phyloP scores from a whole-genome alignment of 2,113 vertebrate species.

The Paedocypris sp. region DNA sequence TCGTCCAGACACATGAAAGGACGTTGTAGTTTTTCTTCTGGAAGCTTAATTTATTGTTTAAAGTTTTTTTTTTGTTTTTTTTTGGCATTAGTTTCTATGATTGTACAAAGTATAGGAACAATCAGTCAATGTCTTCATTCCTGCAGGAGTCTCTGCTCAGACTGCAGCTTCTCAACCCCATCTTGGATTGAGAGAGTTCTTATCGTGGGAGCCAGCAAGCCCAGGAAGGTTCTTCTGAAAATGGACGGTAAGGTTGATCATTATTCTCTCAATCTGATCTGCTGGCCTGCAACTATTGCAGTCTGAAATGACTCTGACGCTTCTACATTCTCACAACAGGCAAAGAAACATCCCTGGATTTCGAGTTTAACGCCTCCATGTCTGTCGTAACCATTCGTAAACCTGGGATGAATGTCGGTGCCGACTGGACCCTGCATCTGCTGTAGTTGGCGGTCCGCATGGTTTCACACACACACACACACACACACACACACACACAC shows the following conservation, averaged over 20 bases:
- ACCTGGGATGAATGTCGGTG: conserved; percentile 70
- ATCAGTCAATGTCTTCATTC: not conserved
- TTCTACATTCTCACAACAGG: conserved; percentile 46
- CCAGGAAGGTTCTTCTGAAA: conserved; percentile 61
- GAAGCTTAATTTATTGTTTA: not conserved
- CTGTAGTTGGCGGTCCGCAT: conserved; percentile 64
- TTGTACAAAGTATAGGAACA: not conserved
- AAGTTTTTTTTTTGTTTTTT: not conserved
- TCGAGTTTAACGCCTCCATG: conserved; percentile 69
- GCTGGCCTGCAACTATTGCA: not conserved
- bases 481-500: too few relatives aligned
- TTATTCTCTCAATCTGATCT: not conserved
- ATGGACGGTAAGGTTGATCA: conserved; percentile 52
- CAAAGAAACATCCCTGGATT: conserved; percentile 62
- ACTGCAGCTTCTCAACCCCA: conserved; percentile 59
- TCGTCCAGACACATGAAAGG: too few relatives aligned
- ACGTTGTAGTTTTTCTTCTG: too few relatives aligned
- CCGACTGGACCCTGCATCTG: conserved; percentile 69
- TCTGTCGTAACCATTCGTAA: conserved; percentile 75
- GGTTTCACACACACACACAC: too few relatives aligned
- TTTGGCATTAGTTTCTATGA: not conserved
- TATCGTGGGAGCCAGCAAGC: conserved; percentile 72
- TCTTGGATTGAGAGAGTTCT: conserved; percentile 76
- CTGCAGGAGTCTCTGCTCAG: conserved; percentile 62
- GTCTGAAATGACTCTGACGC: not conserved